These are phyloP conservation scores for Aix galericulata DNA, from an alignment of 2,113 vertebrate genomes.

Conservation along the genomic window DNA sequence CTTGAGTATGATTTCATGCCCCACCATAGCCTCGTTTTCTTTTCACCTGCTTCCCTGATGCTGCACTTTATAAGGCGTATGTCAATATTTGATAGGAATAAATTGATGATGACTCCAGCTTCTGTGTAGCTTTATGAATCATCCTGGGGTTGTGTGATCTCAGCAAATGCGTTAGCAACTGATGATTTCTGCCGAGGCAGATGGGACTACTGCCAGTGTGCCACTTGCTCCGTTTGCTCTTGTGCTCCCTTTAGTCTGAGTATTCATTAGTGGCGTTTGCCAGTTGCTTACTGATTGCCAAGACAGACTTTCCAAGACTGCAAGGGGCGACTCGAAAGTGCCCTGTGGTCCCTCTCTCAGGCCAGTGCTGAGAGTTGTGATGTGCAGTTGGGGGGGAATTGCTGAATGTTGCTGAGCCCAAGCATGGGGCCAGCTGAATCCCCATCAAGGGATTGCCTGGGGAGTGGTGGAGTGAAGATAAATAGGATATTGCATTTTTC, in stretches of 20 bases:
- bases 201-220: not conserved
- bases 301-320: not conserved
- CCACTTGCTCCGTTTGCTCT: fast-evolving
- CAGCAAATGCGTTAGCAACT: not conserved
- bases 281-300: not conserved
- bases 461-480: not conserved
- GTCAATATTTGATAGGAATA: constrained; percentile 35
- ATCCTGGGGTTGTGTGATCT: not conserved
- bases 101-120: not conserved
- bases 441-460: too few species aligned
- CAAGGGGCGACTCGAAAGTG: fast-evolving
- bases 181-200: not conserved
- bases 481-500: not conserved
- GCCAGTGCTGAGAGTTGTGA: not conserved
- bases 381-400: fast-evolving
- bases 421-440: not conserved
- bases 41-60: not conserved
- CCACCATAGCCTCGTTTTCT: not conserved
- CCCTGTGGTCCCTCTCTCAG: fast-evolving
- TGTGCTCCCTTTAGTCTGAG: not conserved
- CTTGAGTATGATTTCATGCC: not conserved
- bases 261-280: not conserved
- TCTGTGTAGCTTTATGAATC: constrained; percentile 28
- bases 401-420: not conserved
- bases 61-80: not conserved